Conservation (phyloP, 2,113 vertebrate species). For the Dipodomys ordii region DNA sequence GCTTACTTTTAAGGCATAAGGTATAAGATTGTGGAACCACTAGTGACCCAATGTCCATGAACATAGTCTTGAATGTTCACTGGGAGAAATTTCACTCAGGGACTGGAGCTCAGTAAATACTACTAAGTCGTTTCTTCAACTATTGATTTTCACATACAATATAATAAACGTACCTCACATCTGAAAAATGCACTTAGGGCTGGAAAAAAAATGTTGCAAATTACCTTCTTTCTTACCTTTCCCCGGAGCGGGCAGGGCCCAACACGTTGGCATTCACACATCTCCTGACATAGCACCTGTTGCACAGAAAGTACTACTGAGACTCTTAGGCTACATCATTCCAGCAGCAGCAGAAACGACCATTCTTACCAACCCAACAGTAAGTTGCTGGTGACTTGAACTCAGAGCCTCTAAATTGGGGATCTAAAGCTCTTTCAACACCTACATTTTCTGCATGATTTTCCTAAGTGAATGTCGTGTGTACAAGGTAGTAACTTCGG, state of each 20-base stretch:
- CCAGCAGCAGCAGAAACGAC: background rate
- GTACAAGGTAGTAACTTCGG: background rate
- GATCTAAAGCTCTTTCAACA: background rate
- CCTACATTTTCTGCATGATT: background rate
- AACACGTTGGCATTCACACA: rapidly evolving
- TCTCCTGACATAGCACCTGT: background rate
- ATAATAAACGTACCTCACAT: background rate
- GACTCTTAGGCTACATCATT: no score
- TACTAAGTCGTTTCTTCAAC: background rate
- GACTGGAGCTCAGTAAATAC: background rate
- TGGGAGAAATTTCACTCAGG: background rate
- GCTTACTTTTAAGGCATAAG: background rate
- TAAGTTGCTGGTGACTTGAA: background rate
- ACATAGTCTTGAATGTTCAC: background rate
- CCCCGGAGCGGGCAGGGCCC: background rate
- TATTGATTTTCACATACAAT: background rate
- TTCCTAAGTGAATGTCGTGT: background rate
- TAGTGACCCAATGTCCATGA: background rate
- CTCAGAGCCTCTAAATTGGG: background rate
- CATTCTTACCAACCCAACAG: background rate
- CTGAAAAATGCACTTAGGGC: background rate
- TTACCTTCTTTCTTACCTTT: background rate
- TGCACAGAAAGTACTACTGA: no score
- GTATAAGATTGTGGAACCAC: background rate
- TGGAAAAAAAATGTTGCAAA: background rate